Evolutionary conservation across 2,113 vertebrate species (phyloP).

Genomic region (Machaerirhynchus nigripectus): DNA sequence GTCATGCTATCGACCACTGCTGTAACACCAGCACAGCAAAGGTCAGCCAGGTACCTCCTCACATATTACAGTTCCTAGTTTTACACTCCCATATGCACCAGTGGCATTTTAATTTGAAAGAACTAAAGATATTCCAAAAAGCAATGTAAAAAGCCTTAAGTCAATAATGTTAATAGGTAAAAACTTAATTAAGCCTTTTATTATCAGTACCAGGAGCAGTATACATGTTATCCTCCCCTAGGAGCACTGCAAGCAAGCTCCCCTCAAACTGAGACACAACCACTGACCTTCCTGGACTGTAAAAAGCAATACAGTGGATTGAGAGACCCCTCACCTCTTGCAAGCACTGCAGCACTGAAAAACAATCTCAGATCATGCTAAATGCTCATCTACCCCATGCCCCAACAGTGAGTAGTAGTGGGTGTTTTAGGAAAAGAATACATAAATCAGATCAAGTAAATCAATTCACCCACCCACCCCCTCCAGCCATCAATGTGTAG

Average conservation of each 20-base stretch:
- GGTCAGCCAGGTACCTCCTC: not conserved
- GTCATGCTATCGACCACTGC: accelerated
- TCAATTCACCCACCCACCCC: accelerated
- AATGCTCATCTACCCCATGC: not conserved
- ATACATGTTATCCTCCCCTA: accelerated
- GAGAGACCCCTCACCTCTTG: not conserved
- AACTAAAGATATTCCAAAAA: not conserved
- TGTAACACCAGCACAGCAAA: accelerated
- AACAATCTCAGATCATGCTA: not conserved
- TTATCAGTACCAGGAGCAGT: not conserved
- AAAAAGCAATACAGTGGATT: accelerated
- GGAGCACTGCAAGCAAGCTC: not conserved
- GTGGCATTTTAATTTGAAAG: not conserved
- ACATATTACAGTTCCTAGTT: not conserved
- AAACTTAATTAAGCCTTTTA: not conserved
- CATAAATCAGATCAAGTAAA: not conserved
- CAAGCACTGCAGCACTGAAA: not conserved
- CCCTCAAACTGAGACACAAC: not conserved
- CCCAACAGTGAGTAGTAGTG: not conserved
- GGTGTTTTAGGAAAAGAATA: not conserved
- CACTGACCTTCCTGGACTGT: not conserved
- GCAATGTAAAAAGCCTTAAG: not conserved
- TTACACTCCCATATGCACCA: not conserved
- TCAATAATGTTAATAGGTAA: not conserved
- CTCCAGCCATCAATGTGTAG: not conserved